These are phyloP conservation scores for Callipepla squamata DNA, from an alignment of 2,113 vertebrate species.

Conservation along the genomic window DNA sequence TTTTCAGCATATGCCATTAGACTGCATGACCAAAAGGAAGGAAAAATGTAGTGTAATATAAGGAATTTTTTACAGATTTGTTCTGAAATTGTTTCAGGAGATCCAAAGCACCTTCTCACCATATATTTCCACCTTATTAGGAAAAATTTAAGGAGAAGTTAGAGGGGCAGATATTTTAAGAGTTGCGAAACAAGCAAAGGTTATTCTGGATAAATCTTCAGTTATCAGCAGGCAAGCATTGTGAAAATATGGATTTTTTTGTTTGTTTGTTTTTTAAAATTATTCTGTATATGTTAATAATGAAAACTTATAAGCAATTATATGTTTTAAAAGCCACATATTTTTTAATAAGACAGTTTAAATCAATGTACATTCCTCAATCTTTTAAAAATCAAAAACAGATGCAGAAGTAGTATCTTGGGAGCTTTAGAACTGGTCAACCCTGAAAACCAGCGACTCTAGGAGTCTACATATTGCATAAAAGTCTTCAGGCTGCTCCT, in stretches of 20 bases:
- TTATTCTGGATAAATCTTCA: neutral
- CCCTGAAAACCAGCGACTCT: neutral
- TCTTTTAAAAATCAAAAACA: neutral
- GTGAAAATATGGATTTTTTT: neutral
- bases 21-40: neutral
- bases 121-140: neutral
- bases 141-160: neutral
- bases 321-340: neutral
- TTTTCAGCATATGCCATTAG: rapidly evolving
- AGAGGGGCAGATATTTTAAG: neutral
- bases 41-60: rapidly evolving
- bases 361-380: neutral
- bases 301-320: neutral
- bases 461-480: rapidly evolving
- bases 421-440: neutral
- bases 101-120: neutral
- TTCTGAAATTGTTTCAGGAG: neutral
- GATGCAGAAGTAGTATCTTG: neutral
- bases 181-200: neutral
- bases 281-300: neutral
- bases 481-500: neutral
- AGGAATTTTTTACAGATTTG: neutral
- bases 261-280: rapidly evolving
- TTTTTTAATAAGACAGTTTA: neutral
- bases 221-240: rapidly evolving